A percentile compares a stretch with the other conserved stretches of the same genome.
These are phyloP conservation scores for Chymomyza amoena DNA, from an alignment of 2,888 invertebrate species.

Conservation along the genomic window DNA sequence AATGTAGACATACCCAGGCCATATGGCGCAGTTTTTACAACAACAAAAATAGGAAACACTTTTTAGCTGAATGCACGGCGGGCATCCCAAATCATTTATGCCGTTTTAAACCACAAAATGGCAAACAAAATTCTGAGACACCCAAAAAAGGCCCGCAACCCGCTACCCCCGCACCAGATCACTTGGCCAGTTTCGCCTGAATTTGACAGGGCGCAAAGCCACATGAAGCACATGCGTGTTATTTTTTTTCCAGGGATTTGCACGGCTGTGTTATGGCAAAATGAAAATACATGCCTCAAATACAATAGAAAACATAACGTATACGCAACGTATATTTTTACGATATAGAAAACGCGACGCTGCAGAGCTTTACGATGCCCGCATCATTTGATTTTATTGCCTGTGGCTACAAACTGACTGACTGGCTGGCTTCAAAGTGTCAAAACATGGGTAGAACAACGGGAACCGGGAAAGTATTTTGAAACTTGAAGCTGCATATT, in stretches of 20 bases:
- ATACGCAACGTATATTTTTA: slow-evolving; percentile 56
- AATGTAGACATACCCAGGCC: neutral
- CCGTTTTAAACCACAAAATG: slow-evolving; percentile 66
- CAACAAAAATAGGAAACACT: neutral
- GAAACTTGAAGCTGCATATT: neutral
- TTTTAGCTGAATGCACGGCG: slow-evolving; percentile 3
- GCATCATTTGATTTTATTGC: slow-evolving; percentile 70
- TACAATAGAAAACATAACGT: slow-evolving; percentile 46
- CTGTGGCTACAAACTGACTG: slow-evolving; percentile 32
- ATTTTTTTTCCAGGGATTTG: slow-evolving; percentile 50
- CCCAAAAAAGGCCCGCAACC: slow-evolving; percentile 28
- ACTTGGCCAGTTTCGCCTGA: neutral
- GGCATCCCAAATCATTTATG: slow-evolving; percentile 53
- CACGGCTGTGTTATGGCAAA: slow-evolving; percentile 47
- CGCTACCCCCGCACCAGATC: neutral
- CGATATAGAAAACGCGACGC: slow-evolving; percentile 58
- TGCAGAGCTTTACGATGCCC: slow-evolving; percentile 61
- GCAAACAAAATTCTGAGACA: slow-evolving; percentile 27
- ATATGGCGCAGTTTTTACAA: neutral
- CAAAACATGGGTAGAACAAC: slow-evolving; percentile 22
- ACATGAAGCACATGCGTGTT: slow-evolving; percentile 30
- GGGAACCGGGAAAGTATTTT: neutral
- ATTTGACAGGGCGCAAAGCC: slow-evolving; percentile 2
- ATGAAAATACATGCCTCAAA: slow-evolving; percentile 30
- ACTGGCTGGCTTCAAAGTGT: slow-evolving; percentile 45